Base-by-base conservation (phyloP, 2,888 invertebrate genomes). In the Biston betularia region DNA sequence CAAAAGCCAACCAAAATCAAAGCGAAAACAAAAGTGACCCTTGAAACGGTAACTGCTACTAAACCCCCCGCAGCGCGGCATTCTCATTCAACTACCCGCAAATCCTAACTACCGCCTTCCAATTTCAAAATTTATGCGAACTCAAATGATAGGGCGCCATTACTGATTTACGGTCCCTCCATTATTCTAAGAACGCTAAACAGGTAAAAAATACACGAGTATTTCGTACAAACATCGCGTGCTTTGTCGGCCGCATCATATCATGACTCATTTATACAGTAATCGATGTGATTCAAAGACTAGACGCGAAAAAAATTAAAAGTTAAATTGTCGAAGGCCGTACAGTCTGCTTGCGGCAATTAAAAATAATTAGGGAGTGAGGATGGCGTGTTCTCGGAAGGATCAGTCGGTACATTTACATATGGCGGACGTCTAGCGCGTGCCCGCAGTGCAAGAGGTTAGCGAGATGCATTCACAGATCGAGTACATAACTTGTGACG, bases 321-420 rank as follows among this genome's bases (percentile, higher is more conserved):
- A 82, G 79, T 85, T 83, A 81, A 86, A 88, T 88, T 89, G 86
- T 87, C 87, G 90, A 91, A 92, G 92, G 92, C 89, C 90, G 88
- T 85, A 84, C 80, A 81, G 81, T 79, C 84, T 78, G 82, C 87
- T 89, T 85, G 90, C 88, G 90, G 92, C 93, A 93, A 93, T 93
- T 93, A 93, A 93, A 93, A 93, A 93, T 93, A 93, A 93, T 93
- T 93, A 92, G 93, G 91, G 91, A 88, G 79, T 86, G 79, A 87
- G 89, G 87, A 88, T 86, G 89, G 86, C 85, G 85, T 81, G 82
- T 93, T 93, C 93, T 92, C 83, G 87, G 93, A 93, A 93, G 93
- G 93, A 89, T 87, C 79, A 74, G 75, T 77, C 82, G 81, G 79
- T 85, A 86, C 85, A 92, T 93, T 92, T 92, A 93, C 93, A 93